Conservation (phyloP, 2,113 vertebrate species). For the Podiceps cristatus region DNA sequence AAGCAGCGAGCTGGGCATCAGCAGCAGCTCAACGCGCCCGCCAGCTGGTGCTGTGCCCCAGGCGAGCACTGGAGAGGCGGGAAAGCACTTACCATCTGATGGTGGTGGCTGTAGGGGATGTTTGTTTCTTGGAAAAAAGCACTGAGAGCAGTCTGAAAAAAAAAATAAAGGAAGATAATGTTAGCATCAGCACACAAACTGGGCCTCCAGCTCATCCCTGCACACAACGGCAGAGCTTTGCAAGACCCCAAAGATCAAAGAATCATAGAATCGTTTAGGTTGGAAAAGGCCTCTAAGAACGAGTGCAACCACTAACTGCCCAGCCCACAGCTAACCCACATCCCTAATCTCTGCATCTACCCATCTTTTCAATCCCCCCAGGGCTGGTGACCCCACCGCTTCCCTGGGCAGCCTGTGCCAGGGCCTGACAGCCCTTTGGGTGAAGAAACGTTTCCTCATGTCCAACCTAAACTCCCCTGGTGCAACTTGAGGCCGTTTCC, state of each 20-base stretch:
- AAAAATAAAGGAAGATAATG: not conserved
- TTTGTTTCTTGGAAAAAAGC: constrained; percentile 99
- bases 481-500: too few relatives aligned
- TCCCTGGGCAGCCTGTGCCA: too few relatives aligned
- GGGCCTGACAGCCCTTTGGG: too few relatives aligned
- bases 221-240: not conserved
- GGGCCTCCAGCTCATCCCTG: not conserved
- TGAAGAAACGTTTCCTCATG: too few relatives aligned
- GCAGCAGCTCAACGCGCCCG: not conserved
- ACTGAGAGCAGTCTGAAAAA: constrained; percentile 91
- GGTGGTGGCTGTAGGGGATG: constrained; percentile 94
- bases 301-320: too few relatives aligned
- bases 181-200: not conserved
- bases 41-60: constrained; percentile 8
- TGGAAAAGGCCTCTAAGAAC: too few relatives aligned
- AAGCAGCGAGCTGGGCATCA: not conserved
- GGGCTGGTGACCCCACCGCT: too few relatives aligned
- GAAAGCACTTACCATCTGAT: constrained; percentile 94
- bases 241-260: not conserved
- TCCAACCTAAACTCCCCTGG: too few relatives aligned
- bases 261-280: too few relatives aligned
- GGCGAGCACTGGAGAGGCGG: not conserved
- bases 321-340: too few relatives aligned
- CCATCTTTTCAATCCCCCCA: too few relatives aligned
- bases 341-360: too few relatives aligned